Evolutionary conservation across 2,113 vertebrate genomes (phyloP).

Genomic region (Clinocottus analis): DNA sequence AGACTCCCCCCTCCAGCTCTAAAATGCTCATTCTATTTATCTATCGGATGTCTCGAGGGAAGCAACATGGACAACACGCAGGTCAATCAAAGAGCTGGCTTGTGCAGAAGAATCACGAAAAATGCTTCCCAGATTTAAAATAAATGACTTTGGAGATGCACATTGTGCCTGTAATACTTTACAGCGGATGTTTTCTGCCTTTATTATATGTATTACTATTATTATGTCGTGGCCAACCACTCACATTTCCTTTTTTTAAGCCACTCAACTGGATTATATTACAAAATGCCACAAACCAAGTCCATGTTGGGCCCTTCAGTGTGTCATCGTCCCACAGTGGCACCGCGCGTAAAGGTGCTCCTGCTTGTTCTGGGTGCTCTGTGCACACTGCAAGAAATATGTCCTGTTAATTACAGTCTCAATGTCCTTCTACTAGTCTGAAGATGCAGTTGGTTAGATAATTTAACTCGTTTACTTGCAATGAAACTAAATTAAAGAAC

Average conservation of each 20-base stretch:
- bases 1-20: slow-evolving; percentile 31
- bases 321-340: not conserved
- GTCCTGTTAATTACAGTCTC: not conserved
- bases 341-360: slow-evolving; percentile 7
- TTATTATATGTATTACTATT: not conserved
- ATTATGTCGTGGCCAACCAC: not conserved
- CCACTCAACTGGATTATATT: not conserved
- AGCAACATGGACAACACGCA: slow-evolving; percentile 31
- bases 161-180: not conserved
- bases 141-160: not conserved
- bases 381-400: slow-evolving; percentile 30
- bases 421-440: not conserved
- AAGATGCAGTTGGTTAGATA: not conserved
- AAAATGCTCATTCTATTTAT: slow-evolving; percentile 56
- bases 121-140: not conserved
- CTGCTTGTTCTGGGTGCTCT: not conserved
- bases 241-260: not conserved
- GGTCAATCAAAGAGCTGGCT: slow-evolving; percentile 30
- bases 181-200: not conserved
- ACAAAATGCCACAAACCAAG: not conserved
- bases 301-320: not conserved
- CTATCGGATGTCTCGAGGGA: slow-evolving; percentile 26
- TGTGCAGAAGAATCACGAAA: not conserved
- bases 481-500: not conserved
- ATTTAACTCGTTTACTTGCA: not conserved